These are phyloP conservation scores for Laothoe populi DNA, from an alignment of 2,888 invertebrate genomes.

Conservation along the genomic window DNA sequence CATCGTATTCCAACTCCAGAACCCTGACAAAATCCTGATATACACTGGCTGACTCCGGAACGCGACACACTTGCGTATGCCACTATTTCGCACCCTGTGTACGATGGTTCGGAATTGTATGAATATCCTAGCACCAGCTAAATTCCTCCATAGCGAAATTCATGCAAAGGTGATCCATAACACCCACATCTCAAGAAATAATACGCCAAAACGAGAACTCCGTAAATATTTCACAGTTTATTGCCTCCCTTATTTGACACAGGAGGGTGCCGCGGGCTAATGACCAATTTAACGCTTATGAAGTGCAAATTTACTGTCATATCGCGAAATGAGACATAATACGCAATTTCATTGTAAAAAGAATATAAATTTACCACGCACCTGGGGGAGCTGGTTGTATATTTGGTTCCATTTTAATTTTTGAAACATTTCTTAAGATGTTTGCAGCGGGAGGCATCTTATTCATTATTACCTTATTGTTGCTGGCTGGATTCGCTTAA, in stretches of 20 bases:
- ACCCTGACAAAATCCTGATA: too few relatives aligned
- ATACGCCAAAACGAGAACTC: slow-evolving; percentile 41
- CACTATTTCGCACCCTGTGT: too few relatives aligned
- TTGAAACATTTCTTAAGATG: slow-evolving; percentile 40
- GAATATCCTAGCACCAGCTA: too few relatives aligned
- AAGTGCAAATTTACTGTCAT: slow-evolving; percentile 82
- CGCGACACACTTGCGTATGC: too few relatives aligned
- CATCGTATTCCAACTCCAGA: too few relatives aligned
- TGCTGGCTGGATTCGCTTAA: background rate
- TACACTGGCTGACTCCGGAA: too few relatives aligned
- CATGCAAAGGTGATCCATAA: slow-evolving; percentile 10
- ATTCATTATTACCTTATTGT: slow-evolving; percentile 6
- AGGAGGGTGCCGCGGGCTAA: slow-evolving; percentile 60
- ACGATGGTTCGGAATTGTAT: too few relatives aligned
- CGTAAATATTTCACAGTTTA: slow-evolving; percentile 75
- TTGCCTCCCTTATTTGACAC: slow-evolving; percentile 67
- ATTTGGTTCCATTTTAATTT: slow-evolving; percentile 36
- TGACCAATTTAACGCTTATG: slow-evolving; percentile 82
- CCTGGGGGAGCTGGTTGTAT: slow-evolving; percentile 50
- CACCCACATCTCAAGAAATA: slow-evolving; percentile 16
- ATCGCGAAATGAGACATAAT: slow-evolving; percentile 76
- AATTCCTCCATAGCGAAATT: too few relatives aligned
- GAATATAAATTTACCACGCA: slow-evolving; percentile 72
- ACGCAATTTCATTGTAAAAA: slow-evolving; percentile 76
- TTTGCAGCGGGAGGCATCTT: slow-evolving; percentile 13